These are phyloP conservation scores for Caenorhabditis angaria DNA, from an alignment of 2,888 invertebrate genomes.

Conservation along the genomic window DNA sequence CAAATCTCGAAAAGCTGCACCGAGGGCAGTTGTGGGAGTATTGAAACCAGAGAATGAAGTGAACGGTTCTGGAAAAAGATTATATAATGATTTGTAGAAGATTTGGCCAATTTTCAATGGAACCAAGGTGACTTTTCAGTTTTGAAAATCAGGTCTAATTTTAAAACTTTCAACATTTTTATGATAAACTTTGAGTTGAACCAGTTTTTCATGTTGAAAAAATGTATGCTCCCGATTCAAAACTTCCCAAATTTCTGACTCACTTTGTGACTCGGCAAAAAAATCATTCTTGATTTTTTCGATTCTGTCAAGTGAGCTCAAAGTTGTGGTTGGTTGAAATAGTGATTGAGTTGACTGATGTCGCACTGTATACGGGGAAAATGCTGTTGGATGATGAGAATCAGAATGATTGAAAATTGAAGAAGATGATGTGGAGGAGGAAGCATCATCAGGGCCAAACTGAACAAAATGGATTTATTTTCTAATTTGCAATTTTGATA, in stretches of 20 bases:
- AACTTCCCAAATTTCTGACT: no score
- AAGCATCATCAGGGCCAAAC: neutral
- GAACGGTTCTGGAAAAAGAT: conserved; percentile 22
- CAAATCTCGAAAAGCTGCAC: conserved; percentile 53
- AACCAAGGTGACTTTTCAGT: no score
- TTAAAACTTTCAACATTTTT: no score
- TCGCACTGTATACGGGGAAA: conserved; percentile 39
- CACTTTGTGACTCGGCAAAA: conserved; percentile 31
- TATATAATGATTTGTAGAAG: neutral
- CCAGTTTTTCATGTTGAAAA: no score
- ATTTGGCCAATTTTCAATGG: no score
- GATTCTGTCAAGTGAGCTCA: conserved; percentile 31
- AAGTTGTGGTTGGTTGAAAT: conserved; percentile 26
- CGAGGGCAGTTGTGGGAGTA: conserved; percentile 58
- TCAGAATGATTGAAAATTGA: neutral
- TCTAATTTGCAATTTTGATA: neutral
- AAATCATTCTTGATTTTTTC: conserved; percentile 46
- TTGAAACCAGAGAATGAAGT: conserved; percentile 54
- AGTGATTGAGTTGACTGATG: conserved; percentile 48
- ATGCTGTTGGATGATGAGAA: conserved; percentile 33
- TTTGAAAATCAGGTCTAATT: no score
- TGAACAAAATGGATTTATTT: neutral
- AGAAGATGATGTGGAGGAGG: neutral
- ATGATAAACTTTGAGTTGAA: no score
- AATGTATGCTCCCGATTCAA: no score